Evolutionary conservation across 2,113 vertebrate species (phyloP).

Genomic region (Misgurnus anguillicaudatus): DNA sequence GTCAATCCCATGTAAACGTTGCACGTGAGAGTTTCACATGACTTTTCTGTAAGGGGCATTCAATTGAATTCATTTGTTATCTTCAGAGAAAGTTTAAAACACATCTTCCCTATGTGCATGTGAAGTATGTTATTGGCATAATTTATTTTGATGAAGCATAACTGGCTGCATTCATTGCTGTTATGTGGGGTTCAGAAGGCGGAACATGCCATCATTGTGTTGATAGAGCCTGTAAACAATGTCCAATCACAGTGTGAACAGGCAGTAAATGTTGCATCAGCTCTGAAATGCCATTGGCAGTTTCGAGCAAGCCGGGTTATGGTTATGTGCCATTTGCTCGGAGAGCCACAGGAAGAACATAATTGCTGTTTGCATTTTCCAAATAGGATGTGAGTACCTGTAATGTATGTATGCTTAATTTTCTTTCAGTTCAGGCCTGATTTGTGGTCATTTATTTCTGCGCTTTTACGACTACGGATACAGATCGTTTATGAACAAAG

Average conservation of each 20-base stretch:
- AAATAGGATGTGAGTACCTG: conserved; percentile 7
- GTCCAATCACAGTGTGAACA: conserved; percentile 29
- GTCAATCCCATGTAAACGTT: too few relatives aligned
- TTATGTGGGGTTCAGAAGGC: not conserved
- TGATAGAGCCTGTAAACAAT: conserved; percentile 22
- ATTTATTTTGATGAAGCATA: conserved; percentile 26
- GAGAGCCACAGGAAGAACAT: conserved; percentile 22
- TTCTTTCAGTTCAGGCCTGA: not conserved
- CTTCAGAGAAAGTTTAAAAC: not conserved
- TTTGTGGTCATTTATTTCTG: conserved; percentile 31
- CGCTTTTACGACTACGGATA: conserved; percentile 16
- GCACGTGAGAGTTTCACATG: too few relatives aligned
- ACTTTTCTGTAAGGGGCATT: not conserved
- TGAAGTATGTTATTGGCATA: conserved; percentile 3
- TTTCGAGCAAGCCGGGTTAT: conserved; percentile 24
- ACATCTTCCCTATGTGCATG: not conserved
- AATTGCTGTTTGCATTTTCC: conserved; percentile 21
- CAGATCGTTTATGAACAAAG: conserved; percentile 18
- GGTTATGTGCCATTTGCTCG: conserved; percentile 27
- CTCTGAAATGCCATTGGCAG: conserved; percentile 24
- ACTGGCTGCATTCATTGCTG: conserved; percentile 16
- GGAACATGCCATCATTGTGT: conserved; percentile 5
- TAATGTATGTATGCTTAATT: not conserved
- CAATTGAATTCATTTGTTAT: not conserved
- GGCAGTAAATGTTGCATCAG: conserved; percentile 40